Base-by-base conservation (phyloP, 2,797 vertebrate species). In the Rhinichthys osculus region DNA sequence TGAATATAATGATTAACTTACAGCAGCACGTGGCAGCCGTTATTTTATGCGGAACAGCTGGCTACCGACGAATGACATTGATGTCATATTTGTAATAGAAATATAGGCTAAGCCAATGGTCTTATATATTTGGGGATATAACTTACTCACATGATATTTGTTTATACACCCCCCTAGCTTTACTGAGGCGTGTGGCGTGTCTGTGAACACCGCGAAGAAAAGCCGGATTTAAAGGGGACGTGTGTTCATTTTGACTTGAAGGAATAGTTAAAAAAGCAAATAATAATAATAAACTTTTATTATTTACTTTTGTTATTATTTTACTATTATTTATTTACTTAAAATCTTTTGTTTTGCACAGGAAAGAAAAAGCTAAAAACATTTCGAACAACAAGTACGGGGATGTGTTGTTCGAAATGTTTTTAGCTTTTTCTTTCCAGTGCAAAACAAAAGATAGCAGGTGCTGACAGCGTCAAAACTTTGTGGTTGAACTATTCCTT, bases 181-280 rank as follows among this genome's bases (percentile, higher is more conserved):
- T 35, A 5, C 9, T 83, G 21, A 72, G 40, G 54, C 76, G 54
- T 72, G 54, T 71, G 40, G 54, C 76, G 54, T 72, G 54, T 71
- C 82, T 47, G n/a, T 5, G 50, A 77, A 8, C 6, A 79, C n/a
- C 23, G 2, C 4, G 13, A 33, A 79, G 33, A 78, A 70, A 78
- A 66, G 82, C 72, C 83, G 74, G 83, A 11, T 85, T 62, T 72
- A 80, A 79, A 80, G 83, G 38, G 27, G 27, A 50, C 21, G 3
- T 54, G 59, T n/a, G 57, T 9, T 59, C 2, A 7, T 57, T 8
- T 59, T 2, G 35, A 23, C 3, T 16, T 10, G 44, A 66, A 17
- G 6, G 14, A 33, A 30, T 64, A 64, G 59, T 14, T 14, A 14
- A 64, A 30, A 16, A 16, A 62, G 54, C 7, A 23, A 19, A 52